A percentile compares a stretch with the other conserved stretches of the same genome.
Evolutionary conservation across 2,797 vertebrate species (phyloP).

Genomic region (Columba guinea): DNA sequence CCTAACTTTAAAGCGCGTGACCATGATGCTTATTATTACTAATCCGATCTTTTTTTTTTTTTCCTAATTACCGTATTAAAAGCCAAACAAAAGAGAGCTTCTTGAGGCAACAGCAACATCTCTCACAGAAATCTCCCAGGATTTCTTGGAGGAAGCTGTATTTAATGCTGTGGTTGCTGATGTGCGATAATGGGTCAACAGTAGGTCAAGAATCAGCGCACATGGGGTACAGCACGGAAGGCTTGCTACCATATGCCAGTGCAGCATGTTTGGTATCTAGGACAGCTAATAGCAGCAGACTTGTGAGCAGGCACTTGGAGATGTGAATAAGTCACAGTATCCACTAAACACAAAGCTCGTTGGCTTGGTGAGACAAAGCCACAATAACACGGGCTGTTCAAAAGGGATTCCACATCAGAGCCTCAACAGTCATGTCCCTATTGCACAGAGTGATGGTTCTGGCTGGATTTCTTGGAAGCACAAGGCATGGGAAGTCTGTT

Average conservation of each 20-base stretch:
- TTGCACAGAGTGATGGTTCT: background rate
- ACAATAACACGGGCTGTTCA: background rate
- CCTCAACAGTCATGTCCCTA: background rate
- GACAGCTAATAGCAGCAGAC: background rate
- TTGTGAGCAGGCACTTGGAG: background rate
- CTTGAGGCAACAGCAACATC: conserved; percentile 31
- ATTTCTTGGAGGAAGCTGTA: conserved; percentile 17
- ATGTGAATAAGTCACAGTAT: background rate
- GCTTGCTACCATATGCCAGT: background rate
- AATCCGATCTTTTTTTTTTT: background rate
- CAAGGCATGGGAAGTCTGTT: background rate
- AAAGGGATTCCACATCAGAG: accelerated
- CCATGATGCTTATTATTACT: background rate
- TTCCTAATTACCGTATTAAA: conserved; percentile 38
- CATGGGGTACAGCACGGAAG: accelerated
- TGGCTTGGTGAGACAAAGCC: background rate
- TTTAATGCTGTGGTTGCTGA: conserved; percentile 39
- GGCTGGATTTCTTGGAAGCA: background rate
- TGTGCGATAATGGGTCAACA: background rate
- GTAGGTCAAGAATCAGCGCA: background rate
- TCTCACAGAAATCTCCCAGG: conserved; percentile 9
- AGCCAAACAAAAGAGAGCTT: conserved; percentile 47
- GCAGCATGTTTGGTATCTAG: background rate
- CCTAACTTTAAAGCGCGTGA: background rate
- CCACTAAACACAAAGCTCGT: background rate